phyloP scores from a whole-genome alignment of 2,113 vertebrate genomes.

The Clarias batrachus region DNA sequence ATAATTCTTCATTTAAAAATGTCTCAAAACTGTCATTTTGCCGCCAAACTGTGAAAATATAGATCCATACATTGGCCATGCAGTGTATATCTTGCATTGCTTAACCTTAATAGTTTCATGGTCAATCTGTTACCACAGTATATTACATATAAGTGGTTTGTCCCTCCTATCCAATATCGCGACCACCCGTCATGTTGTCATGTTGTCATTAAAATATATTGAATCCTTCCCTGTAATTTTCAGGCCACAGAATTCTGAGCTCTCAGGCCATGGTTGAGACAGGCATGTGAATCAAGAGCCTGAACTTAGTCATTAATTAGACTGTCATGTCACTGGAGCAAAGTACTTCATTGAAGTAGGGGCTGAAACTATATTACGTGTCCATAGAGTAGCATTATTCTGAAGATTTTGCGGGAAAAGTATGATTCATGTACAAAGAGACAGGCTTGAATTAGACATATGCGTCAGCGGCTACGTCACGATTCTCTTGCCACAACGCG shows the following conservation, averaged over 20 bases:
- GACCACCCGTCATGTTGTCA: not conserved
- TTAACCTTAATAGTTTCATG: not conserved
- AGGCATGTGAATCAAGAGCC: slow-evolving; percentile 32
- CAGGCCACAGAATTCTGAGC: slow-evolving; percentile 11
- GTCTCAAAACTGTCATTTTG: not conserved
- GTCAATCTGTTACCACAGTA: not conserved
- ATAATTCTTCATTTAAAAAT: no score
- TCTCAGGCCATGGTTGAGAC: not conserved
- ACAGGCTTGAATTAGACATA: not conserved
- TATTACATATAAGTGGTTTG: no score
- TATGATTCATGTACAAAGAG: not conserved
- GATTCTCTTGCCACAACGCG: not conserved
- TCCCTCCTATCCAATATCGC: not conserved
- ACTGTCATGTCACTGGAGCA: slow-evolving; percentile 22
- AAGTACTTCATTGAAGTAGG: slow-evolving; percentile 32
- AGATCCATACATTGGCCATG: not conserved
- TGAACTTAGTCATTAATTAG: slow-evolving; percentile 41
- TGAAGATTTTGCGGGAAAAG: not conserved
- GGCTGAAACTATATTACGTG: slow-evolving; percentile 19
- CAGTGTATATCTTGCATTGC: not conserved
- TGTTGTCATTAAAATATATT: slow-evolving; percentile 4
- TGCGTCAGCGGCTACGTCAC: not conserved
- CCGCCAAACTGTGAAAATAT: no score
- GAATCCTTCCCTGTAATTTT: slow-evolving; percentile 37
- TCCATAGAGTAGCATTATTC: not conserved